phyloP scores from a whole-genome alignment of 2,113 vertebrate genomes.

The Grammomys dolichurus region DNA sequence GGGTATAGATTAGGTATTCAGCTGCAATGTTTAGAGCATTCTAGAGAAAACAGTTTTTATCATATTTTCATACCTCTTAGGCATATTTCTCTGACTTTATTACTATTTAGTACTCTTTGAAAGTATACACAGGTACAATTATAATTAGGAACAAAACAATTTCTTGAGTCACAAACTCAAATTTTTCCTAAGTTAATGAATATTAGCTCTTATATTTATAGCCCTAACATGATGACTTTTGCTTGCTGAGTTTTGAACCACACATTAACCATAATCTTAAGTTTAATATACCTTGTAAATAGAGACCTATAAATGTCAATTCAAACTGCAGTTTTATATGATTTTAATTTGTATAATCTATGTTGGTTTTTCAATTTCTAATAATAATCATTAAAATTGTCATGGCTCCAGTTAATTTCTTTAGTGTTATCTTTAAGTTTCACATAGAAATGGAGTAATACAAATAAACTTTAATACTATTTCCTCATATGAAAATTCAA shows the following conservation, averaged over 20 bases:
- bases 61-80: background rate
- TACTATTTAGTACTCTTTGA: conserved; percentile 42
- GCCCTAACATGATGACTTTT: conserved; percentile 32
- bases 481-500: background rate
- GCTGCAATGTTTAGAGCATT: background rate
- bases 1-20: background rate
- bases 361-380: background rate
- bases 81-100: conserved; percentile 22
- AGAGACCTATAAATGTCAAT: background rate
- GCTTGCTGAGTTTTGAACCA: background rate
- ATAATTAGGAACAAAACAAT: conserved; percentile 60
- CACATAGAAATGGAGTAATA: background rate
- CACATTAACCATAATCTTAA: conserved; percentile 23
- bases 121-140: background rate
- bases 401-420: conserved; percentile 17
- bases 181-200: background rate
- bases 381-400: conserved; percentile 34
- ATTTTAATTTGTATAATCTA: conserved; percentile 33
- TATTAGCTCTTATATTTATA: background rate
- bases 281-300: background rate
- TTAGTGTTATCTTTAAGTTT: background rate
- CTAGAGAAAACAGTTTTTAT: conserved; percentile 2
- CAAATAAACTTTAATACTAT: background rate
- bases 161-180: background rate
- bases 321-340: background rate